Percentiles rank a stretch among this genome's conserved stretches.
Evolutionary conservation across 2,113 vertebrate genomes (phyloP).

Genomic region (Oncorhynchus masou): DNA sequence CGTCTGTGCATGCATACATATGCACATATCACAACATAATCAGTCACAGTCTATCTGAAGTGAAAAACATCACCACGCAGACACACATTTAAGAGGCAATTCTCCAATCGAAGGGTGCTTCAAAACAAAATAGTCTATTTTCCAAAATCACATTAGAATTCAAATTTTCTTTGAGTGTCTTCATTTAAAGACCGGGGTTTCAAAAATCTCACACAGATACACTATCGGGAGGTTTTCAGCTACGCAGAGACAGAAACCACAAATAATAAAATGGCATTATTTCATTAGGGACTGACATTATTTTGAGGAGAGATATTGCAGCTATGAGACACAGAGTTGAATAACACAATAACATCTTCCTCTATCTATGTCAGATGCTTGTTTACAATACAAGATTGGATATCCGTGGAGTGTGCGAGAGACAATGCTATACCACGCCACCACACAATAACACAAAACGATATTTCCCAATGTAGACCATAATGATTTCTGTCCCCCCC

Average conservation of each 20-base stretch:
- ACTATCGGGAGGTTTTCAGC: slow-evolving; percentile 22
- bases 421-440: slow-evolving; percentile 55
- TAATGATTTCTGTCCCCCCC: slow-evolving; percentile 72
- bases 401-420: slow-evolving; percentile 58
- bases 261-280: slow-evolving; percentile 65
- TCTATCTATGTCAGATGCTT: slow-evolving; percentile 42
- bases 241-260: slow-evolving; percentile 46
- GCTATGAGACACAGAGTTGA: slow-evolving; percentile 61
- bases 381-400: slow-evolving; percentile 66
- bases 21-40: neutral
- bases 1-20: neutral
- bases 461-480: slow-evolving; percentile 64
- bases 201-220: slow-evolving; percentile 57
- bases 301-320: slow-evolving; percentile 67
- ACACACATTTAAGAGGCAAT: slow-evolving; percentile 1
- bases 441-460: slow-evolving; percentile 58
- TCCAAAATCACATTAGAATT: slow-evolving; percentile 69
- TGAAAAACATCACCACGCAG: neutral
- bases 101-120: slow-evolving; percentile 39
- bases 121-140: slow-evolving; percentile 45
- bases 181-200: slow-evolving; percentile 57
- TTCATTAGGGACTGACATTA: slow-evolving; percentile 72
- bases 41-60: neutral
- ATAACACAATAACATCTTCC: slow-evolving; percentile 60
- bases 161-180: slow-evolving; percentile 53